Evolutionary conservation across 2,113 vertebrate genomes (phyloP).

Genomic region (Fukomys damarensis): DNA sequence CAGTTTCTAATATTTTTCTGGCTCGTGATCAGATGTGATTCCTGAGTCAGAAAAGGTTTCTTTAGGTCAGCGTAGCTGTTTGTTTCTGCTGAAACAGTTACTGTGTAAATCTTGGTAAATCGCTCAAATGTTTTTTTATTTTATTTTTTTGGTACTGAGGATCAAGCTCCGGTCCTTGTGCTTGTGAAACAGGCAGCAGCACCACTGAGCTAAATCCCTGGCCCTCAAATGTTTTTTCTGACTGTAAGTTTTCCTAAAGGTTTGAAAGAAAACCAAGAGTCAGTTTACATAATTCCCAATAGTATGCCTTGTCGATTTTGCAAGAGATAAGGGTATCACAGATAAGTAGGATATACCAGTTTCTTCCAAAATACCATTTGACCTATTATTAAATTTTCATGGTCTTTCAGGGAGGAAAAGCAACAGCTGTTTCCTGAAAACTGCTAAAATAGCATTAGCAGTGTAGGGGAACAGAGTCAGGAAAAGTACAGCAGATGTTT

Average conservation of each 20-base stretch:
- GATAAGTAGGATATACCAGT: not conserved
- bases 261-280: conserved; percentile 38
- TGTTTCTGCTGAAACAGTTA: not conserved
- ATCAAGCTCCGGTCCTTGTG: too few species aligned
- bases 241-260: conserved; percentile 10
- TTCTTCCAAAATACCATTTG: conserved; percentile 46
- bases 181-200: too few species aligned
- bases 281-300: not conserved
- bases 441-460: not conserved
- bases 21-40: not conserved
- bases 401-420: conserved; percentile 60
- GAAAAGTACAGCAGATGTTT: conserved; percentile 1
- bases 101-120: conserved; percentile 33
- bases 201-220: too few species aligned
- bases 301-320: not conserved
- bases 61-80: conserved; percentile 1
- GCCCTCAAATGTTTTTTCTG: too few species aligned
- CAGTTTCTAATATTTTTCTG: not conserved
- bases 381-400: conserved; percentile 43
- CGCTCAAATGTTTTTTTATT: not conserved
- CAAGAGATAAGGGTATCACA: not conserved
- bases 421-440: conserved; percentile 46
- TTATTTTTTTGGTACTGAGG: too few species aligned
- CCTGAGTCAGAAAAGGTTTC: not conserved
- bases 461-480: not conserved